These are phyloP conservation scores for Trochalopteron elliotii DNA, from an alignment of 2,113 vertebrate genomes.

Conservation along the genomic window DNA sequence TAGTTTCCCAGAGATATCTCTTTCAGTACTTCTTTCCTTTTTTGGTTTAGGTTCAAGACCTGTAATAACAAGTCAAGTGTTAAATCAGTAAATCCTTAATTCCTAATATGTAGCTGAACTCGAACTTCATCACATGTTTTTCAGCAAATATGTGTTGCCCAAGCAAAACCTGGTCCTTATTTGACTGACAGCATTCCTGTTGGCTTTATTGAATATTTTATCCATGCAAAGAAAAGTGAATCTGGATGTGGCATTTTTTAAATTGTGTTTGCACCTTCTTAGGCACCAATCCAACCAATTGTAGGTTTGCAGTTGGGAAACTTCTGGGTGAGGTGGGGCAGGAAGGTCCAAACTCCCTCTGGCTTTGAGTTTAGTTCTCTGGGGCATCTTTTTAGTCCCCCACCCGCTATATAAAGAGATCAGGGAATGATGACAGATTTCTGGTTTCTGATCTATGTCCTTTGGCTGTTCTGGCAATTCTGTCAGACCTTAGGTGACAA, in stretches of 20 bases:
- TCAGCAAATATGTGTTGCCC: background rate
- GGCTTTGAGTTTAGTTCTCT: background rate
- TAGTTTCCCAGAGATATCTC: background rate
- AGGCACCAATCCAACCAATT: background rate
- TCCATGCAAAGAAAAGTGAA: background rate
- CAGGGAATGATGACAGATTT: background rate
- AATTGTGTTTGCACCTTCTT: background rate
- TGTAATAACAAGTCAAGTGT: constrained; percentile 32
- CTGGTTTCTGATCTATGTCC: background rate
- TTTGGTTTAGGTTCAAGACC: background rate
- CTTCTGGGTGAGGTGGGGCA: background rate
- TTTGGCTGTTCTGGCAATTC: background rate
- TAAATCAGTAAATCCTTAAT: constrained; percentile 47
- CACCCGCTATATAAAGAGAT: background rate
- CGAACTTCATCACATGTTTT: background rate
- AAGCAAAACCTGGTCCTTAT: background rate
- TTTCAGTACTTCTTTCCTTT: background rate
- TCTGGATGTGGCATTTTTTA: background rate
- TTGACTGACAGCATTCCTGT: background rate
- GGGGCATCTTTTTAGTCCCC: background rate
- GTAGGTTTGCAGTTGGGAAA: background rate
- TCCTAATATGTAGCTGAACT: background rate
- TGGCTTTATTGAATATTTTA: background rate
- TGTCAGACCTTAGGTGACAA: background rate
- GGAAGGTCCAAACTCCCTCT: background rate